A percentile compares a stretch with the other conserved stretches of the same genome.
phyloP scores from a whole-genome alignment of 1,140 invertebrate species.

The Linepithema humile region DNA sequence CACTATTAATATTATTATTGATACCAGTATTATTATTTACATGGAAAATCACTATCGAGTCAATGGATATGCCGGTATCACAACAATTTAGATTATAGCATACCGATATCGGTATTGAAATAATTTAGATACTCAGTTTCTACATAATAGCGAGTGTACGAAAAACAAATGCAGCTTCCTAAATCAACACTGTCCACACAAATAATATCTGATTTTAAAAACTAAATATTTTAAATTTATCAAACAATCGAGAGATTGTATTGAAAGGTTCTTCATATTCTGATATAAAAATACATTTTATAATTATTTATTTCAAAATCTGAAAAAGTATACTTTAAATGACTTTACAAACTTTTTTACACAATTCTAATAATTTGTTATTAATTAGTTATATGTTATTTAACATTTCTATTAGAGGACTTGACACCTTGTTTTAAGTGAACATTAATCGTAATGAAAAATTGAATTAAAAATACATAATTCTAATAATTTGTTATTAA shows the following conservation, averaged over 20 bases:
- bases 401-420: background rate
- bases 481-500: background rate
- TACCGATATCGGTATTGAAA: background rate
- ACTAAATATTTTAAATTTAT: too few species aligned
- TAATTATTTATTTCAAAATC: too few species aligned
- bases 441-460: background rate
- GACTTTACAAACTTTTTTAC: too few species aligned
- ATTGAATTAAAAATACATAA: too few species aligned
- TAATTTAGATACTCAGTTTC: background rate
- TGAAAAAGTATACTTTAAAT: too few species aligned
- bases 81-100: background rate
- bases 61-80: background rate
- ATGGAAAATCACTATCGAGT: background rate
- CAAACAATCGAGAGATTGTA: too few species aligned
- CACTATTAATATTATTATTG: conserved; percentile 3
- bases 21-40: background rate
- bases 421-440: background rate
- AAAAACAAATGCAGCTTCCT: background rate
- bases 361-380: too few species aligned
- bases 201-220: too few species aligned
- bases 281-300: too few species aligned
- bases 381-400: background rate
- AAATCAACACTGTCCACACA: background rate
- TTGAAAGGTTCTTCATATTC: too few species aligned
- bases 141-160: background rate